Conservation (phyloP, 35 echinoderm and acorn worm genomes). For the Apostichopus parvimensis region DNA sequence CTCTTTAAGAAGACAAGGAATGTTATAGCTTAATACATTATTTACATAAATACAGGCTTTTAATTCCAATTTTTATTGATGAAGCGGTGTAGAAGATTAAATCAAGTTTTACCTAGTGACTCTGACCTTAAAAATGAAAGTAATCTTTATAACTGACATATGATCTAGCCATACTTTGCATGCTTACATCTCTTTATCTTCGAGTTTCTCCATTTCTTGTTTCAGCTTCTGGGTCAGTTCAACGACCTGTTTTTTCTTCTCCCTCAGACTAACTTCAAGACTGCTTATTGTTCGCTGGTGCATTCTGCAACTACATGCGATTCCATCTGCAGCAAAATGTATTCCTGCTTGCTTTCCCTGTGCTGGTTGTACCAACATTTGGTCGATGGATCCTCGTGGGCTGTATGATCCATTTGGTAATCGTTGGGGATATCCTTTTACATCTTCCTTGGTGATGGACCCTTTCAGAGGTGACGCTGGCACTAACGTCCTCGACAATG, state of each 20-base stretch:
- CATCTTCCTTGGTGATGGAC: background rate
- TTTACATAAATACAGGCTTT: too few species aligned
- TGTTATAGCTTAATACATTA: too few species aligned
- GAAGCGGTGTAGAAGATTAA: too few species aligned
- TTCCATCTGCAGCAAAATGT: background rate
- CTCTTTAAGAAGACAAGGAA: too few species aligned
- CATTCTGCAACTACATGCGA: background rate
- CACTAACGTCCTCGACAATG: slow-evolving; percentile 3
- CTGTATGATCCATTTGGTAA: slow-evolving; percentile 13
- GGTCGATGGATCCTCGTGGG: background rate
- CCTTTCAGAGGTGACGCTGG: slow-evolving; percentile 3
- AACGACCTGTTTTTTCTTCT: slow-evolving; percentile 24
- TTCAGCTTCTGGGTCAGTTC: slow-evolving; percentile 30
- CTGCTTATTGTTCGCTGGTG: background rate
- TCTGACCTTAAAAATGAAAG: too few species aligned
- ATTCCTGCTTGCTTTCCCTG: background rate
- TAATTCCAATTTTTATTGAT: too few species aligned
- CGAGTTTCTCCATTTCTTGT: slow-evolving; percentile 32
- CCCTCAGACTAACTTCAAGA: slow-evolving; percentile 26
- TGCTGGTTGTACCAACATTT: background rate
- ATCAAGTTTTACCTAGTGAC: too few species aligned
- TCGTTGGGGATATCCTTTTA: background rate
- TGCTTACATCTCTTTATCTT: slow-evolving; percentile 36
- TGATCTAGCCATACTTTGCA: background rate
- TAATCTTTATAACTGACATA: background rate